These are phyloP conservation scores for Actinemys pallida DNA, from an alignment of 2,113 vertebrate species.

Conservation along the genomic window DNA sequence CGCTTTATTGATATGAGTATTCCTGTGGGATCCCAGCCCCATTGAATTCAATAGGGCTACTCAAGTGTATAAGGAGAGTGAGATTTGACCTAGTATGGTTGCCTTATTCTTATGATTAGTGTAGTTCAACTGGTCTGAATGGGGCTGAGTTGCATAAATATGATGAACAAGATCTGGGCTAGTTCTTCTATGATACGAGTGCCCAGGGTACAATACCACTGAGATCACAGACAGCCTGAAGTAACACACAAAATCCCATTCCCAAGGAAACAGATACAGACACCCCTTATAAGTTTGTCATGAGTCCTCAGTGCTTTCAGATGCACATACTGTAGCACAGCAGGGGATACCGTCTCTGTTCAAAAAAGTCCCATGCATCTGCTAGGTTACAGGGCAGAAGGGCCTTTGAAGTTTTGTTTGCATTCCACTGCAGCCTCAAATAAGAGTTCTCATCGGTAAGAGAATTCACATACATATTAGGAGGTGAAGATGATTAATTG, in stretches of 20 bases:
- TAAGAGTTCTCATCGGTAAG: neutral
- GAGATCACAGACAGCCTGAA: neutral
- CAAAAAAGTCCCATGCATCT: slow-evolving; percentile 1
- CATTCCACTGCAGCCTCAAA: slow-evolving; percentile 40
- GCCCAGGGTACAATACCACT: neutral
- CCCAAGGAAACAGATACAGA: neutral
- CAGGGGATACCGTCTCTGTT: slow-evolving; percentile 33
- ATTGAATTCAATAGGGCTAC: neutral
- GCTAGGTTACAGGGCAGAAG: neutral
- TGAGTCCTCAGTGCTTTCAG: neutral
- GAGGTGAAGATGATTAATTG: slow-evolving; percentile 72
- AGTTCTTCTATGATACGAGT: neutral
- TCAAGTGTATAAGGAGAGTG: neutral
- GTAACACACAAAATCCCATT: neutral
- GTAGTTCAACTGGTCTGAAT: neutral
- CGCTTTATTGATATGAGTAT: neutral
- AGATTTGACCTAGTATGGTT: neutral
- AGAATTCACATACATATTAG: slow-evolving; percentile 55
- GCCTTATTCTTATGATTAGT: neutral
- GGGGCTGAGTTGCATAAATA: neutral
- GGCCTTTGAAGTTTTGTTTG: slow-evolving; percentile 69
- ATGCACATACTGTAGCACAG: slow-evolving; percentile 17
- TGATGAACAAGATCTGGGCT: neutral
- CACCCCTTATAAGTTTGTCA: neutral
- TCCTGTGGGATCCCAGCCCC: neutral